Evolutionary conservation across 2,888 invertebrate genomes (phyloP), one percentile per base, ranked within the genome.

Genomic region (Andricus quercusramuli): DNA sequence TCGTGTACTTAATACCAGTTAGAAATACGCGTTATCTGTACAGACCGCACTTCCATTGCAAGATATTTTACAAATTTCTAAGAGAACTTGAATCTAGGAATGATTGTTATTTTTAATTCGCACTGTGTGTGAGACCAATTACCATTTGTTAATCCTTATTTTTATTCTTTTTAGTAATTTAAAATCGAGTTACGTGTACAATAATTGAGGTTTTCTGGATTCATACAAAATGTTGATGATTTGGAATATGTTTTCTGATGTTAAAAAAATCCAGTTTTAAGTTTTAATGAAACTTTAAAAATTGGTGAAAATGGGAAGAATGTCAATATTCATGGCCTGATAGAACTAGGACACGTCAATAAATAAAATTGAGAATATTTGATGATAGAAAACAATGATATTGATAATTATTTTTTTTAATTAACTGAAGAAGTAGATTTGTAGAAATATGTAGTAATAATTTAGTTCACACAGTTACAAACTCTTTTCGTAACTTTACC

Each of bases 1-100:
- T 62, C 79, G 79, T 84, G 83, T 86, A 84, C 66, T 86, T 85
- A 87, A 79, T 68, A 82, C 70, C 47, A 29, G 20, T 25, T 78
- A 37, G n/a, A 76, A 22, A 76, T 62, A 44, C 11, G 25, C 62
- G 62, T 41, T 44, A 62, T 37, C 22, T 77, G 22, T 62, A 41
- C 9, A 62, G 32, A 51, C 51, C 51, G 56, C 20, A 20, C 37
- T 65, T 65, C 32, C 32, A 15, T 32, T 67, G n/a, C 66, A 67
- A 70, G 29, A 74, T 32, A 74, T 20, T 74, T 56, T 56, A 29
- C 29, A 56, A 74, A n/a, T 32, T 74, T 56, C 51, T 74, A 51
- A 32, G 29, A 51, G 47, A 51, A 70, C 20, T 20, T 20, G 13
- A 32, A 74, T 13, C 51, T 20, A 51, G 32, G 51, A 56, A 51